Evolutionary conservation across 2,113 vertebrate species (phyloP).

Genomic region (Hemichromis elongatus): DNA sequence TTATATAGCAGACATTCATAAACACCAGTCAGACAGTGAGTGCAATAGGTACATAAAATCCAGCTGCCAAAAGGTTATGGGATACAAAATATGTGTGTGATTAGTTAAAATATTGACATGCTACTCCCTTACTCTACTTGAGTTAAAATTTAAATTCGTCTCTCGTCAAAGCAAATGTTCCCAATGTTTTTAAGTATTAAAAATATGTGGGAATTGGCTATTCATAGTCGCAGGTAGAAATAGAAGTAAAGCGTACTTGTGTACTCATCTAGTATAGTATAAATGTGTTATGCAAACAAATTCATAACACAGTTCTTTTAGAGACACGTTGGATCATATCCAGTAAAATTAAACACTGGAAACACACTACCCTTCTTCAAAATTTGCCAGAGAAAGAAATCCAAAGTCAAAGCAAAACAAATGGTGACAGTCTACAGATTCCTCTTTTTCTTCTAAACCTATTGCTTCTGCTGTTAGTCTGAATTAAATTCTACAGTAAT

Average conservation of each 20-base stretch:
- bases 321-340: constrained; percentile 15
- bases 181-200: neutral
- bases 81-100: neutral
- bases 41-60: neutral
- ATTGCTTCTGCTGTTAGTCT: neutral
- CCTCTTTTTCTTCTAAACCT: constrained; percentile 58
- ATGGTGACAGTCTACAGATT: constrained; percentile 66
- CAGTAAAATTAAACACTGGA: constrained; percentile 57
- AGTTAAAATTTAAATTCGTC: neutral
- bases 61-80: neutral
- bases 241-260: neutral
- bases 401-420: constrained; percentile 55
- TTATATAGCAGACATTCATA: neutral
- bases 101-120: neutral
- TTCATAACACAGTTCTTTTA: neutral
- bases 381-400: constrained; percentile 57
- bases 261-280: neutral
- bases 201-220: neutral
- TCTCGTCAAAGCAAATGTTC: neutral
- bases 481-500: constrained; percentile 10
- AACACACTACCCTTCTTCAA: constrained; percentile 59
- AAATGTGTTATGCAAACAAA: neutral
- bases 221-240: neutral
- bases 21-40: neutral
- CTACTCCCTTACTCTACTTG: neutral